phyloP scores from a whole-genome alignment of 1,140 invertebrate genomes.

The Philaenus spumarius region DNA sequence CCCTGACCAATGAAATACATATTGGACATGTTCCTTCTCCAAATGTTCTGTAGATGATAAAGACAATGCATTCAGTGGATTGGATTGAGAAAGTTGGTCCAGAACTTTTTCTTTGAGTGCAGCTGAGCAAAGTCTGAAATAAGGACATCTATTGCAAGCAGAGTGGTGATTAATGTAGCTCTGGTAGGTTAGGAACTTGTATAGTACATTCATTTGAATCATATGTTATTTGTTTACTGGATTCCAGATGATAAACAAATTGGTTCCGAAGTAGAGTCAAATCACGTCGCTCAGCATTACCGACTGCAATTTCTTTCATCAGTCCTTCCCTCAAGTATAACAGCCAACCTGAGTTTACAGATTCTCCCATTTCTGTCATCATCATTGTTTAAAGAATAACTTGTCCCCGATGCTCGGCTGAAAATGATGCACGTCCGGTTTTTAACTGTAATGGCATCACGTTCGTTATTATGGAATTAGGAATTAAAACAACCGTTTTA shows the following conservation, averaged over 20 bases:
- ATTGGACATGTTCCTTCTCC: constrained; percentile 57
- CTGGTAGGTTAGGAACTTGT: constrained; percentile 49
- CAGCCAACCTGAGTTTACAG: constrained; percentile 63
- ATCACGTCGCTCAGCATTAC: constrained; percentile 64
- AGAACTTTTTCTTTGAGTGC: constrained; percentile 55
- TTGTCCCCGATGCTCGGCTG: constrained; percentile 84
- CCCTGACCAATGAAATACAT: constrained; percentile 75
- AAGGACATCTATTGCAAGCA: constrained; percentile 71
- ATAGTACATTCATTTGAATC: constrained; percentile 33
- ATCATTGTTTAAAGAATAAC: constrained; percentile 86
- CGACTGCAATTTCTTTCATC: constrained; percentile 63
- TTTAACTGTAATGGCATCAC: constrained; percentile 90
- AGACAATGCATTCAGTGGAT: constrained; percentile 51
- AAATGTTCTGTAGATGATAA: constrained; percentile 56
- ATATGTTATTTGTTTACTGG: constrained; percentile 32
- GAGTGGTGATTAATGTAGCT: constrained; percentile 68
- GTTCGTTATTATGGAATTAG: too few relatives aligned
- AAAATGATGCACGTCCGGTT: constrained; percentile 75
- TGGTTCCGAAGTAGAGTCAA: constrained; percentile 79
- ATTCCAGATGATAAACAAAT: constrained; percentile 51
- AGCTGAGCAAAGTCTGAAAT: constrained; percentile 65
- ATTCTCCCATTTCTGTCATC: constrained; percentile 58
- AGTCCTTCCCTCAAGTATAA: constrained; percentile 80
- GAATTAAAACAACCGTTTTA: too few relatives aligned
- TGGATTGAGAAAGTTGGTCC: constrained; percentile 42